phyloP scores from a whole-genome alignment of 2,888 invertebrate species.

The Brachyptera putata region DNA sequence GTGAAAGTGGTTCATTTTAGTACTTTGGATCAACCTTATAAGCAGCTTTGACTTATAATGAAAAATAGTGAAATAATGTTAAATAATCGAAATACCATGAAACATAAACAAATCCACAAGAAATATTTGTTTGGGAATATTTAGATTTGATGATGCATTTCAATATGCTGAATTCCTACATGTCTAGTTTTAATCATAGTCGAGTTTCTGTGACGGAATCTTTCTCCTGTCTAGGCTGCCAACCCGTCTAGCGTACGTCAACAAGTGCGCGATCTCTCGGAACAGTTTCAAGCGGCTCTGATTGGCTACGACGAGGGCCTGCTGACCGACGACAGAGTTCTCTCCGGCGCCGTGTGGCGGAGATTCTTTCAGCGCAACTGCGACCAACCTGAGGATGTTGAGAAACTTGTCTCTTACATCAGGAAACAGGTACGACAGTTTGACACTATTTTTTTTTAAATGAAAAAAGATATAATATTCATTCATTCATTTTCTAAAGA shows the following conservation, averaged over 20 bases:
- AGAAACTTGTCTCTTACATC: slow-evolving; percentile 68
- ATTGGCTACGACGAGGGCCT: slow-evolving; percentile 86
- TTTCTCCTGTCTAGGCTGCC: slow-evolving; percentile 51
- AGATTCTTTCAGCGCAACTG: slow-evolving; percentile 66
- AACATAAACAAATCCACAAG: too few species aligned
- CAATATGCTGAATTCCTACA: too few species aligned
- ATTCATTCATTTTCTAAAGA: too few species aligned
- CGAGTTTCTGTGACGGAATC: neutral
- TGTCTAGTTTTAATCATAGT: too few species aligned
- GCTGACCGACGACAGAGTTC: slow-evolving; percentile 63
- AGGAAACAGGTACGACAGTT: slow-evolving; percentile 61
- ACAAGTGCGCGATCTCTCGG: slow-evolving; percentile 62
- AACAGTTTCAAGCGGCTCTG: slow-evolving; percentile 80
- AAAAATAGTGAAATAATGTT: too few species aligned
- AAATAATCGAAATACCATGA: too few species aligned
- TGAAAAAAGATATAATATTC: too few species aligned
- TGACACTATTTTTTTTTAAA: neutral
- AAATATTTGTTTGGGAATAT: too few species aligned
- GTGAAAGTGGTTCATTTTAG: too few species aligned
- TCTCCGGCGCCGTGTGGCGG: slow-evolving; percentile 84
- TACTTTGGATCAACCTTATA: too few species aligned
- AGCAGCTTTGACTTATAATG: too few species aligned
- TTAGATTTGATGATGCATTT: too few species aligned
- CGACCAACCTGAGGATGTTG: slow-evolving; percentile 62
- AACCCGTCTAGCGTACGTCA: slow-evolving; percentile 57